Base-by-base conservation (phyloP, 2,113 vertebrate genomes). In the Poeciliopsis prolifica region DNA sequence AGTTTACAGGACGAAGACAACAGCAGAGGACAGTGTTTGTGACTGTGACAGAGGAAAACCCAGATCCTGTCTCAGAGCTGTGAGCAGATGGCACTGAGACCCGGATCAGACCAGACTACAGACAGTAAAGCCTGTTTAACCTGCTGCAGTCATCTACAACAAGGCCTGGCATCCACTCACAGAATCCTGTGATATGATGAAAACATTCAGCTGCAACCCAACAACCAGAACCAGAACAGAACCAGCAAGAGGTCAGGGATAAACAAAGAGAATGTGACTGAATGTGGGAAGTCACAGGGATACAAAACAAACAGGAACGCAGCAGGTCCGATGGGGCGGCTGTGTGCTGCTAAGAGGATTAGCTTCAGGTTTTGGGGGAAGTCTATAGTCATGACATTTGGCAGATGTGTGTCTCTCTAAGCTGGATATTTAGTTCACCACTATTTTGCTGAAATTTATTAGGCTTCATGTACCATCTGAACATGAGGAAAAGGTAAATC, bases 51-150 rank as follows among this genome's bases (percentile, higher is more conserved):
- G 40, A 79, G 54, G 35, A 61, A 66, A 63, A 73, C 65, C 68
- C 69, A 70, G 82, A 83, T 30, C 63, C 35, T 42, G 29, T 70
- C 72, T 51, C 51, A 77, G 33, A 89, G 70, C 71, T 30, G 70
- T 72, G 33, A 90, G 77, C 89, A 93, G 90, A 92, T 92, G 91
- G 90, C 73, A 48, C 40, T 79, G 63, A 87, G 79, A 78, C 82
- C 76, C 42, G 81, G 79, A 91, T 87, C 87, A 89, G 58, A 40
- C 54, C 65, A 83, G 86, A 71, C 37, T 61, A 48, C 71, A 79
- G 75, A 87, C 63, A 80, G 78, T 5, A 78, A 73, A 87, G 77
- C 77, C 84, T 78, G 86, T 83, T 76, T 80, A 82, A 80, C 86
- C 85, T 77, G 68, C 61, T 65, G 62, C 65, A 70, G 79, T 61